Conservation (phyloP, 2,797 vertebrate species). For the Galago senegalensis region DNA sequence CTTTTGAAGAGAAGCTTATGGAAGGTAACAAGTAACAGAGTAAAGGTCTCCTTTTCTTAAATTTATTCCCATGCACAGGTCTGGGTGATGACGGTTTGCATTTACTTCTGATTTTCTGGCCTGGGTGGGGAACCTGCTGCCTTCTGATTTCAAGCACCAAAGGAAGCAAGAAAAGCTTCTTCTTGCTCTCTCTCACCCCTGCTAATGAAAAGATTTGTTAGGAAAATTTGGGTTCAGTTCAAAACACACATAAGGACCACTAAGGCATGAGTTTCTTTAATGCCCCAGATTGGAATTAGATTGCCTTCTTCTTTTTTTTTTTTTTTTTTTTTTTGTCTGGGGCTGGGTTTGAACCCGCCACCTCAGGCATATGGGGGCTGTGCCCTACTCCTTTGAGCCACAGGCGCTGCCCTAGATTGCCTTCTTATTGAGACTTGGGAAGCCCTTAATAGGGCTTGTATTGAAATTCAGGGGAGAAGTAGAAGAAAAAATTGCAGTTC, state of each 20-base stretch:
- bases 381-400: too few species aligned
- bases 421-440: neutral
- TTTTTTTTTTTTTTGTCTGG: too few species aligned
- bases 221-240: too few species aligned
- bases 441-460: neutral
- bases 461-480: neutral
- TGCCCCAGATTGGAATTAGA: neutral
- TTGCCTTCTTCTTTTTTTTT: neutral
- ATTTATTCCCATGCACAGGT: neutral
- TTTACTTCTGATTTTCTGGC: constrained; percentile 16
- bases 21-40: neutral
- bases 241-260: too few species aligned
- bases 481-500: neutral
- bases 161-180: too few species aligned
- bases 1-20: neutral
- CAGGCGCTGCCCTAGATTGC: neutral
- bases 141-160: too few species aligned
- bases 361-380: too few species aligned
- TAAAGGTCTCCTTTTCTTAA: neutral
- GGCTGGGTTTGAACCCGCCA: too few species aligned
- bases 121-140: too few species aligned
- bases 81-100: neutral
- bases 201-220: too few species aligned
- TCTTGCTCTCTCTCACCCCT: too few species aligned
- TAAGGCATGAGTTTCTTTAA: too few species aligned